A percentile compares a stretch with the other conserved stretches of the same genome.
These are phyloP conservation scores for Cromileptes altivelis DNA, from an alignment of 2,113 vertebrate genomes.

Conservation along the genomic window DNA sequence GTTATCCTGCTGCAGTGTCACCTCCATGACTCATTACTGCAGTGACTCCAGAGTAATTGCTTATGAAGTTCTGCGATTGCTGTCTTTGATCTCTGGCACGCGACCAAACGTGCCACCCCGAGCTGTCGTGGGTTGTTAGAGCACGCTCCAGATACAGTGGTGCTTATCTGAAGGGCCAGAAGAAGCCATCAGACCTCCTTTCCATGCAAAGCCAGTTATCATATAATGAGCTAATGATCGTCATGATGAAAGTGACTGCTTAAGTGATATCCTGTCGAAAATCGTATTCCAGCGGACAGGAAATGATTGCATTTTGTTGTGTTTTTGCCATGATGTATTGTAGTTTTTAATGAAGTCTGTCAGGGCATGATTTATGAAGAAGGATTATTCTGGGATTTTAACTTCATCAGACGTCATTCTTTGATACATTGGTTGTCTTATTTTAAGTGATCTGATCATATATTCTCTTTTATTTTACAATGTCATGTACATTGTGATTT, in stretches of 20 bases:
- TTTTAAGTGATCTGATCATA: not conserved
- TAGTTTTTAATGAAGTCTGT: not conserved
- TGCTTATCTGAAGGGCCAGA: constrained; percentile 37
- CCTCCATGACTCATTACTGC: constrained; percentile 60
- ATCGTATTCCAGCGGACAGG: not conserved
- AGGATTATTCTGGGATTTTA: not conserved
- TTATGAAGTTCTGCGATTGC: constrained; percentile 50
- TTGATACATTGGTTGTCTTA: not conserved
- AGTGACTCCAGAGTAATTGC: constrained; percentile 50
- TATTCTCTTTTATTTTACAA: not conserved
- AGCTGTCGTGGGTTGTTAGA: constrained; percentile 43
- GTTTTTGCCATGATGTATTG: not conserved
- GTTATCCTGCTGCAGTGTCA: constrained; percentile 12
- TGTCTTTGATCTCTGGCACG: constrained; percentile 54
- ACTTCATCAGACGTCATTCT: not conserved
- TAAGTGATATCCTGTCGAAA: not conserved
- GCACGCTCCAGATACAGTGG: constrained; percentile 5
- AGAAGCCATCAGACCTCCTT: constrained; percentile 11
- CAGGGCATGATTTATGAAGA: not conserved
- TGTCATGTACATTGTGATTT: not conserved
- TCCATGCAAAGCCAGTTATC: constrained; percentile 21
- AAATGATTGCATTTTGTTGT: not conserved
- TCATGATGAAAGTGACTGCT: not conserved
- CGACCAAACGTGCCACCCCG: constrained; percentile 50
- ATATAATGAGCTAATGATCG: not conserved